Evolutionary conservation across 2,888 invertebrate species (phyloP).

Genomic region (Drosophila bunnanda): DNA sequence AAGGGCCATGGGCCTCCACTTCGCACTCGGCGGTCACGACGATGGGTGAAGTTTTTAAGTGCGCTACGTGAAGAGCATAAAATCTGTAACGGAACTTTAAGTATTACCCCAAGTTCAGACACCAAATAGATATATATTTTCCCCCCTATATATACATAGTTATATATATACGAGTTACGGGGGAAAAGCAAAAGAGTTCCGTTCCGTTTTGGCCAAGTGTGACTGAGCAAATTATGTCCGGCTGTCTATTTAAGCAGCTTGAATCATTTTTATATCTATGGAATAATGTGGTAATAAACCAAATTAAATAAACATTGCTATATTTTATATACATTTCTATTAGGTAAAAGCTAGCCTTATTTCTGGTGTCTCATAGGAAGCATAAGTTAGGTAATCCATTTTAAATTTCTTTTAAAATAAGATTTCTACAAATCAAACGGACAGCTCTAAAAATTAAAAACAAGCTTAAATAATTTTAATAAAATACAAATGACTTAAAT

Average conservation of each 20-base stretch:
- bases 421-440: neutral
- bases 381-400: neutral
- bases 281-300: neutral
- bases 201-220: conserved; percentile 10
- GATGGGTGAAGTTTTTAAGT: conserved; percentile 40
- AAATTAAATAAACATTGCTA: neutral
- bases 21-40: conserved; percentile 44
- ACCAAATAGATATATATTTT: conserved; percentile 14
- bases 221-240: conserved; percentile 24
- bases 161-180: neutral
- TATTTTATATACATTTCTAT: neutral
- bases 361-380: neutral
- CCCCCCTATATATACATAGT: neutral
- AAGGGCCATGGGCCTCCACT: conserved; percentile 7
- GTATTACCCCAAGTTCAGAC: conserved; percentile 13
- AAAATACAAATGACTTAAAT: no score
- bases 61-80: conserved; percentile 52
- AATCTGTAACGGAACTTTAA: conserved; percentile 42
- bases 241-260: neutral
- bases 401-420: neutral
- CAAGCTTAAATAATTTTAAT: no score
- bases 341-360: no score
- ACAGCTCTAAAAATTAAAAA: no score
- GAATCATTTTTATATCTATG: no score
- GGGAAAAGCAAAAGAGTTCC: conserved; percentile 1